Evolutionary conservation across 1,140 invertebrate genomes (phyloP).

Genomic region (Stegodyphus dumicola): DNA sequence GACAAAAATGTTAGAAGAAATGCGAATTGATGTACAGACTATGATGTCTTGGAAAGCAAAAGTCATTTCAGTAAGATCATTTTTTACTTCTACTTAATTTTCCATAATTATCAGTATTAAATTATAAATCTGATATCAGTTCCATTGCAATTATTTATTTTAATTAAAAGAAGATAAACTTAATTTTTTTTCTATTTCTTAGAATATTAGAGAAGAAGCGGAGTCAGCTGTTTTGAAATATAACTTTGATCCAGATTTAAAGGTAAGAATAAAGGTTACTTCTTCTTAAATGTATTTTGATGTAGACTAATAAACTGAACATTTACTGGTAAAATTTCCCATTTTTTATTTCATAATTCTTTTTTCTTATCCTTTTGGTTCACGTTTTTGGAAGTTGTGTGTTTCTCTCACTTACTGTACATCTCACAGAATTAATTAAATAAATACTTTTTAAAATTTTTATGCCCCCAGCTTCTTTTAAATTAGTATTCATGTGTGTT

Average conservation of each 20-base stretch:
- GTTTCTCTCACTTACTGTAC: too few species aligned
- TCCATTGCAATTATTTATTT: too few species aligned
- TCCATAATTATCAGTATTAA: neutral
- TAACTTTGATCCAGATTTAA: constrained; percentile 43
- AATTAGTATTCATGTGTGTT: too few species aligned
- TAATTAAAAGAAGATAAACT: neutral
- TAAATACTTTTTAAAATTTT: too few species aligned
- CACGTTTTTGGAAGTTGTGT: too few species aligned
- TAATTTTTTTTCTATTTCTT: constrained; percentile 3
- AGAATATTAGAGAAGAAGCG: constrained; percentile 44
- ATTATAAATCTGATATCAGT: neutral
- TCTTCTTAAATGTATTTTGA: too few species aligned
- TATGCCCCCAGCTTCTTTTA: too few species aligned
- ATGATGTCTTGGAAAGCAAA: constrained; percentile 55
- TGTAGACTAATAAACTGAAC: too few species aligned
- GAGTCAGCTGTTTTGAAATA: constrained; percentile 44
- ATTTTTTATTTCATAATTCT: too few species aligned
- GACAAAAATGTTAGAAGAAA: constrained; percentile 50
- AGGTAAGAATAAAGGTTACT: constrained; percentile 16
- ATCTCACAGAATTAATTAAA: too few species aligned
- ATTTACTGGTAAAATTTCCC: too few species aligned
- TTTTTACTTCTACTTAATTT: neutral
- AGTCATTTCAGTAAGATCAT: constrained; percentile 34
- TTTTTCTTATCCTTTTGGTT: too few species aligned
- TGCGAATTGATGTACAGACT: constrained; percentile 41